These are phyloP conservation scores for Megaceryle alcyon DNA, from an alignment of 2,797 vertebrate genomes.

Conservation along the genomic window DNA sequence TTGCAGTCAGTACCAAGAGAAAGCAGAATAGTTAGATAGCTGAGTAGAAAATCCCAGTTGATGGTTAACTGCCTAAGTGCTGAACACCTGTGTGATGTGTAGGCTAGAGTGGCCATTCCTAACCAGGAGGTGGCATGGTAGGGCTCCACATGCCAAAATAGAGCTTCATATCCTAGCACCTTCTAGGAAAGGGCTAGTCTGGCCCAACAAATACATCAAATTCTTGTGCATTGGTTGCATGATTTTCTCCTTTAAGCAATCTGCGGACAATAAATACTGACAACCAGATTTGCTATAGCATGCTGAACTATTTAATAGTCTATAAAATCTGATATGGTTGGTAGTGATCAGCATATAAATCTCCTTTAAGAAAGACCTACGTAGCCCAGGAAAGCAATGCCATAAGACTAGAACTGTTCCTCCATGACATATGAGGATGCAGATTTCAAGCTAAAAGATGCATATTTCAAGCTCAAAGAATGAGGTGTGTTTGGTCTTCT, in stretches of 20 bases:
- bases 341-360: neutral
- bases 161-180: neutral
- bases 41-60: neutral
- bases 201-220: neutral
- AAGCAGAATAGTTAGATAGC: neutral
- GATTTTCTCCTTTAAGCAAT: neutral
- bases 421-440: neutral
- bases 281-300: neutral
- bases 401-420: fast-evolving
- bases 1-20: neutral
- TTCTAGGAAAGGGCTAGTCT: neutral
- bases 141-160: neutral
- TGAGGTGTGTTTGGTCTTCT: neutral
- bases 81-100: neutral
- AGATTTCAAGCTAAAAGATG: neutral
- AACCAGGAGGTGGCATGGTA: slow-evolving; percentile 54
- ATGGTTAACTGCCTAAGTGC: neutral
- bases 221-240: neutral
- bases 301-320: neutral
- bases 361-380: neutral
- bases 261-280: neutral
- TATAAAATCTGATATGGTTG: neutral
- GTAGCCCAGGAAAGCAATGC: neutral
- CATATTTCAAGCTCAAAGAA: neutral
- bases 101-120: neutral